Evolutionary conservation across 2,888 invertebrate genomes (phyloP).

Genomic region (Palloptera scutellata): DNA sequence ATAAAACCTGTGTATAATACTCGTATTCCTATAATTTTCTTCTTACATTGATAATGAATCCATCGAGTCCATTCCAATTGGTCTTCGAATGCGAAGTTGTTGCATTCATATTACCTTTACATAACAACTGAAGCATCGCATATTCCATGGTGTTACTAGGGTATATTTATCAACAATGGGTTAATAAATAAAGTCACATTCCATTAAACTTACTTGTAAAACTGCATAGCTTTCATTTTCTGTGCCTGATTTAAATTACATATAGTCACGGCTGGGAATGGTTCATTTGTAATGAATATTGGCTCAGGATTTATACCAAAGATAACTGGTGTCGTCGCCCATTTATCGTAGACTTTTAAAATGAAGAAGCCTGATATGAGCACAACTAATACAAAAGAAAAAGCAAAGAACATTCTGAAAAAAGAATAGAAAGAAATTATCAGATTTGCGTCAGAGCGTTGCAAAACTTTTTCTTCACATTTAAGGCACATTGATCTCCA

Average conservation of each 20-base stretch:
- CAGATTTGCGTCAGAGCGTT: too few relatives aligned
- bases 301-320: constrained; percentile 78
- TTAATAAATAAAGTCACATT: too few relatives aligned
- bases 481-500: too few relatives aligned
- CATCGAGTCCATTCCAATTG: constrained; percentile 44
- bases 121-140: constrained; percentile 45
- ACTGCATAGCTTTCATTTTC: constrained; percentile 16
- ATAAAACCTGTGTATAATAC: too few relatives aligned
- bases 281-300: constrained; percentile 73
- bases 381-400: constrained; percentile 73
- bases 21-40: not conserved
- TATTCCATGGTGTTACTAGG: constrained; percentile 23
- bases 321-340: constrained; percentile 78
- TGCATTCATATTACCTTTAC: constrained; percentile 37
- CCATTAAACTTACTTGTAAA: constrained; percentile 23
- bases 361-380: constrained; percentile 76
- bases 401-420: constrained; percentile 71
- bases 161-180: too few relatives aligned
- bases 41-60: constrained; percentile 43
- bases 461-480: too few relatives aligned
- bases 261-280: constrained; percentile 84
- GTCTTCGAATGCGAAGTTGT: constrained; percentile 29
- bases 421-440: not conserved
- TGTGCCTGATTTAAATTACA: constrained; percentile 83
- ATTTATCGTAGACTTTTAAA: constrained; percentile 75